Evolutionary conservation across 2,888 invertebrate species (phyloP).

Genomic region (Chaitophorus viminalis): DNA sequence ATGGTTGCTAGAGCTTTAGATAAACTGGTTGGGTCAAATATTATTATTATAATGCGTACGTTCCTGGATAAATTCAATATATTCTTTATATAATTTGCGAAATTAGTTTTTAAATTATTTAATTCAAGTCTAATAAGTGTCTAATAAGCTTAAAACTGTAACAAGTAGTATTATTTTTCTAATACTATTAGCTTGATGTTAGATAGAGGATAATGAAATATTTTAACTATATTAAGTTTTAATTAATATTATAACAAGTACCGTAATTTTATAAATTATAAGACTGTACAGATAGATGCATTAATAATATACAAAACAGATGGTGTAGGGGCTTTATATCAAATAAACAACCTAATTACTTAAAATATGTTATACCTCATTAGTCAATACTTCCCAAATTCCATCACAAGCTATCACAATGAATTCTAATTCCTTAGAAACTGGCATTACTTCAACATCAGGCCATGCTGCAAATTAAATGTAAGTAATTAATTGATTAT

Average conservation of each 20-base stretch:
- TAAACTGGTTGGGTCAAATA: neutral
- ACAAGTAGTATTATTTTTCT: neutral
- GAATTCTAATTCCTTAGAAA: constrained; percentile 95
- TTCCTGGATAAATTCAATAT: neutral
- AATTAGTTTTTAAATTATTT: neutral
- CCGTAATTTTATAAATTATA: too few relatives aligned
- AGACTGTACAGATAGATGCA: neutral
- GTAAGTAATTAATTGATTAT: constrained; percentile 13
- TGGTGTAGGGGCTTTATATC: neutral
- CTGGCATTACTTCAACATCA: constrained; percentile 83
- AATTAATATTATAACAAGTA: too few relatives aligned
- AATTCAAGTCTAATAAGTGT: neutral
- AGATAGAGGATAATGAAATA: too few relatives aligned
- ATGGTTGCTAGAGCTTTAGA: neutral
- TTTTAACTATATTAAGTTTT: too few relatives aligned
- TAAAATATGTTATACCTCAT: constrained; percentile 71
- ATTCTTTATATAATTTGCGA: neutral
- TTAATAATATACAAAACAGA: neutral
- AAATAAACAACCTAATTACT: neutral
- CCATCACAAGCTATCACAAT: constrained; percentile 97
- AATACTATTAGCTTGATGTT: neutral
- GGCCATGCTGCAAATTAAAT: constrained; percentile 80
- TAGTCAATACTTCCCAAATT: constrained; percentile 98
- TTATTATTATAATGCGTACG: too few relatives aligned
- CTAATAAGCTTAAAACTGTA: neutral